Evolutionary conservation across 2,888 invertebrate genomes (phyloP).

Genomic region (Phaedon cochleariae): DNA sequence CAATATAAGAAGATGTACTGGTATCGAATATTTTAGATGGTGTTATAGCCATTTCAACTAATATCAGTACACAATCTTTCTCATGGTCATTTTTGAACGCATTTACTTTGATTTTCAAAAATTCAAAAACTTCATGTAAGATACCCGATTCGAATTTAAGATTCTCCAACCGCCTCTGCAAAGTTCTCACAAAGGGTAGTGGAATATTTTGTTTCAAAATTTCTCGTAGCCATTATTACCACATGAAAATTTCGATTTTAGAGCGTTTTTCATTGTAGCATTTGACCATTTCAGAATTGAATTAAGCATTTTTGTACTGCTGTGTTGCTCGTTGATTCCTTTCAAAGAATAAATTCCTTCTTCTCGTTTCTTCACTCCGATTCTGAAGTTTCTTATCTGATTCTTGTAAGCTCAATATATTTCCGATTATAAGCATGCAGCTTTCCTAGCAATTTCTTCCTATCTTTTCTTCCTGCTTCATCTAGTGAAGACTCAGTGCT

Average conservation of each 20-base stretch:
- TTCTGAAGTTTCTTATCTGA: too few relatives aligned
- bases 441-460: too few relatives aligned
- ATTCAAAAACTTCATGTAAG: slow-evolving; percentile 35
- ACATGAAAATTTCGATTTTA: slow-evolving; percentile 35
- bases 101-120: slow-evolving; percentile 32
- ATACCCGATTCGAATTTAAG: slow-evolving; percentile 38
- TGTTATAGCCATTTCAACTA: slow-evolving; percentile 42
- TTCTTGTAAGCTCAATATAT: too few relatives aligned
- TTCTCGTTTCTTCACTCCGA: too few relatives aligned
- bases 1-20: slow-evolving; percentile 19
- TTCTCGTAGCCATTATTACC: slow-evolving; percentile 35
- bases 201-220: slow-evolving; percentile 33
- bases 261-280: slow-evolving; percentile 28
- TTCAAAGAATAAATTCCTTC: not conserved
- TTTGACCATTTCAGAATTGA: slow-evolving; percentile 27
- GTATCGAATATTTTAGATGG: slow-evolving; percentile 11
- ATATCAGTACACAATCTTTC: slow-evolving; percentile 30
- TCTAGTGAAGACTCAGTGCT: too few relatives aligned
- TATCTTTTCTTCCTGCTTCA: too few relatives aligned
- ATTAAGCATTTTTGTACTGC: not conserved
- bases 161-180: slow-evolving; percentile 33
- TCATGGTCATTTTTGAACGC: slow-evolving; percentile 23
- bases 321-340: not conserved
- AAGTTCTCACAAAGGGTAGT: slow-evolving; percentile 37
- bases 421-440: too few relatives aligned